A percentile compares a stretch with the other conserved stretches of the same genome.
These are phyloP conservation scores for Resseliella maxima DNA, from an alignment of 2,888 invertebrate genomes.

Conservation along the genomic window DNA sequence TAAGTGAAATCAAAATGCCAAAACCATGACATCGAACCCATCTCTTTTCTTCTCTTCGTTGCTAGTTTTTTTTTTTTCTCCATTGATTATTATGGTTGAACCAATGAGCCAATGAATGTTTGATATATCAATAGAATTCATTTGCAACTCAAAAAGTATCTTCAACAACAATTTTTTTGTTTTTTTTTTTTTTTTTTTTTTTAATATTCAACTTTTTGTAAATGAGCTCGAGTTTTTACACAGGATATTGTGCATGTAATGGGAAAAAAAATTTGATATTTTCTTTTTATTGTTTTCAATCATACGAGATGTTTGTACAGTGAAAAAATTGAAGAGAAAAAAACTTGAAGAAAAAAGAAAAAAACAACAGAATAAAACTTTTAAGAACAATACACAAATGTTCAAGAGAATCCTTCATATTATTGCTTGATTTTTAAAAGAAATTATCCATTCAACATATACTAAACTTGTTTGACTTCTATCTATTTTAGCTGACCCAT, in stretches of 20 bases:
- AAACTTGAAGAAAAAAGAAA: too few relatives aligned
- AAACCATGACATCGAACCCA: background rate
- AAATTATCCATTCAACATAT: too few relatives aligned
- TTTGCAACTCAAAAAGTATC: too few relatives aligned
- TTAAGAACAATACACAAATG: too few relatives aligned
- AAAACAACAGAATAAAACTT: too few relatives aligned
- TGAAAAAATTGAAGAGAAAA: background rate
- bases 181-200: too few relatives aligned
- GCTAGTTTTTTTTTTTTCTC: background rate
- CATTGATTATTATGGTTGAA: too few relatives aligned
- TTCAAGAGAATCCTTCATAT: background rate
- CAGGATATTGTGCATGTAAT: background rate
- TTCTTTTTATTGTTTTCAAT: background rate
- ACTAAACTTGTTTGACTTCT: background rate
- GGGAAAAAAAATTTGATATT: background rate
- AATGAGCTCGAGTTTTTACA: background rate
- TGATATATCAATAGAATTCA: too few relatives aligned
- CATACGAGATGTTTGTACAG: background rate
- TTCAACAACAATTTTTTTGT: too few relatives aligned
- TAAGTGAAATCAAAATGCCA: background rate
- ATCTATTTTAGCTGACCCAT: slow-evolving; percentile 74
- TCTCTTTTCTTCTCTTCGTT: background rate
- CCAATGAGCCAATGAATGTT: too few relatives aligned
- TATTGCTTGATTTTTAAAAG: background rate
- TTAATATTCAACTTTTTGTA: background rate